Conservation (phyloP, 2,797 vertebrate genomes). For the Menidia menidia region DNA sequence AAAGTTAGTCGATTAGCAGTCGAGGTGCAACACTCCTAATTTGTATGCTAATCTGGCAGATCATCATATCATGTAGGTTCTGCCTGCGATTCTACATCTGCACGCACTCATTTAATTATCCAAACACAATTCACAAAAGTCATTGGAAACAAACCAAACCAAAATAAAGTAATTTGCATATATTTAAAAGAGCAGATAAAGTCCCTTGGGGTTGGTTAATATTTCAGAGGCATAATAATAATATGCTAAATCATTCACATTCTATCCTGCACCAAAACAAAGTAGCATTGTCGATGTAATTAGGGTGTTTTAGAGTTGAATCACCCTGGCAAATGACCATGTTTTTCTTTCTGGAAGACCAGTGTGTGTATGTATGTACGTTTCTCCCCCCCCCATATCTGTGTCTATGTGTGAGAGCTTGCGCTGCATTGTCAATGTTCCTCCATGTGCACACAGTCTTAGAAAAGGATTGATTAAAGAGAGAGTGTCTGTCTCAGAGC, state of each 20-base stretch:
- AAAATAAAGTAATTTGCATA: conserved; percentile 86
- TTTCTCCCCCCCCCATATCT: conserved; percentile 4
- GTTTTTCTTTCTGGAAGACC: conserved; percentile 80
- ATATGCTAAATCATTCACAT: conserved; percentile 86
- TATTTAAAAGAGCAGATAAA: conserved; percentile 85
- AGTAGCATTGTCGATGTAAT: conserved; percentile 84
- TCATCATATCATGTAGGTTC: conserved; percentile 72
- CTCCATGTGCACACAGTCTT: conserved; percentile 79
- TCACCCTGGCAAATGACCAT: conserved; percentile 83
- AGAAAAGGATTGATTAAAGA: conserved; percentile 88
- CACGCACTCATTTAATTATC: conserved; percentile 83
- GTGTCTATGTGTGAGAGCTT: conserved; percentile 38
- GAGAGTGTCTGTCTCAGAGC: conserved; percentile 86
- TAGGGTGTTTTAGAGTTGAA: conserved; percentile 83
- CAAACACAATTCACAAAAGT: conserved; percentile 85
- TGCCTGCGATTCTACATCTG: conserved; percentile 78
- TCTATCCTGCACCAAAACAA: conserved; percentile 83
- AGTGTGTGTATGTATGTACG: conserved; percentile 53
- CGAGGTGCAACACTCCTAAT: conserved; percentile 80
- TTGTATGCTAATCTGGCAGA: conserved; percentile 81
- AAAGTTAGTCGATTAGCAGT: conserved; percentile 86
- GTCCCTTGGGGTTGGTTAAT: conserved; percentile 83
- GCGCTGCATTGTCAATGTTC: conserved; percentile 80
- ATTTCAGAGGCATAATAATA: conserved; percentile 86
- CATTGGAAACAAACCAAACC: conserved; percentile 83